Base-by-base conservation (phyloP, 2,797 vertebrate genomes). In the Alosa sapidissima region DNA sequence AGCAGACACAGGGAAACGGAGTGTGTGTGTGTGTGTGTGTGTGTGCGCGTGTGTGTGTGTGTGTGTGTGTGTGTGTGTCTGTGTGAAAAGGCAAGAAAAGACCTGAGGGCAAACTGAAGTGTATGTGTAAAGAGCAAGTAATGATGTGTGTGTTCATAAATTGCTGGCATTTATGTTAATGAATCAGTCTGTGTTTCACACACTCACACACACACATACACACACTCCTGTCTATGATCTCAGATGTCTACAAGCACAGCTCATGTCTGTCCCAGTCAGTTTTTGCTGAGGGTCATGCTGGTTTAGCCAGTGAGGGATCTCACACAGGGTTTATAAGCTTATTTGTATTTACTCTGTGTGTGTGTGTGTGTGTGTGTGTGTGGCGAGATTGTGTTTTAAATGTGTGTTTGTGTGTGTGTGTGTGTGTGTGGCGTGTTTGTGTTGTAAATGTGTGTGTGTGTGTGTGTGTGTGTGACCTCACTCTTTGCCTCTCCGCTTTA, bases 51-150 rank as follows among this genome's bases (percentile, higher is more conserved):
- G 58, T 62, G 58, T 62, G 58, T 62, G 58, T 62, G 21, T 62
- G 58, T 62, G 60, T 88, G 54, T 85, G 55, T 65, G 10, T 84
- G 81, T 87, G 68, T 85, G 58, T 81, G 48, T 47, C 65, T 13
- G 85, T 81, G 58, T 24, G n/a, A 51, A 49, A 49, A 49, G 49
- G 49, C 11, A 51, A 51, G 11, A 51, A 11, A 9, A 7, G 8
- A 51, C 8, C 49, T 51, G 49, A 51, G 9, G 11, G 49, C 49
- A 51, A 51, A 7, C 8, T 11, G 49, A 51, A 51, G 6, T 7
- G 48, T 49, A 8, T 49, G 48, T 7, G 48, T 49, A 10, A 49
- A 10, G 48, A 49, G 48, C 48, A 10, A 8, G 48, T 49, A 7
- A 41, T 41, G 41, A 1, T 41, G 41, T 41, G 41, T 41, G 41